Conservation (phyloP, 2,113 vertebrate genomes). For the Scortum barcoo region DNA sequence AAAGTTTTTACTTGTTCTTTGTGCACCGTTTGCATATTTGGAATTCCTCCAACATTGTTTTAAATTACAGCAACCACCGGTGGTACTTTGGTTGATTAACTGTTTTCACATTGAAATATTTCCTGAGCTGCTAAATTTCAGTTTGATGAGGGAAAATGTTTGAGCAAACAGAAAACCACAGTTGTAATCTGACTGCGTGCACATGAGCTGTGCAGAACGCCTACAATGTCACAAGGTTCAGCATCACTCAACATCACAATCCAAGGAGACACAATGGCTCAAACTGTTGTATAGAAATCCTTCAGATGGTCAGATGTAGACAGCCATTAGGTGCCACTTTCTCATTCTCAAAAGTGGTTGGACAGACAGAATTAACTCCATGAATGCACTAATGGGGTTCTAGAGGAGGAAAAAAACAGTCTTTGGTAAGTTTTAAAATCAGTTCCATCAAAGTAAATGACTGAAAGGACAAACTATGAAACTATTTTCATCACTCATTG, state of each 20-base stretch:
- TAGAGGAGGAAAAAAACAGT: neutral
- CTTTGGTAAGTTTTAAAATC: neutral
- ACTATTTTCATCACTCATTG: too few relatives aligned
- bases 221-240: neutral
- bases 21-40: neutral
- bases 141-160: neutral
- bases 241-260: neutral
- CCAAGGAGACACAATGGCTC: neutral
- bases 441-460: too few relatives aligned
- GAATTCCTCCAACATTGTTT: neutral
- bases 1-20: neutral
- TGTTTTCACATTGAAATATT: neutral
- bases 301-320: neutral
- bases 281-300: neutral
- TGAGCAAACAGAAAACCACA: neutral
- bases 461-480: too few relatives aligned
- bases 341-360: too few relatives aligned
- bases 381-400: neutral
- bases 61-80: neutral
- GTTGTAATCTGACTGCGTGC: neutral
- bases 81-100: neutral
- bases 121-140: neutral
- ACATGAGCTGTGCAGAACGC: neutral
- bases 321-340: neutral
- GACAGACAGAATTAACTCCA: neutral